Evolutionary conservation across 2,888 invertebrate genomes (phyloP), one percentile per base, ranked within the genome.

Genomic region (Cheilosia urbana): DNA sequence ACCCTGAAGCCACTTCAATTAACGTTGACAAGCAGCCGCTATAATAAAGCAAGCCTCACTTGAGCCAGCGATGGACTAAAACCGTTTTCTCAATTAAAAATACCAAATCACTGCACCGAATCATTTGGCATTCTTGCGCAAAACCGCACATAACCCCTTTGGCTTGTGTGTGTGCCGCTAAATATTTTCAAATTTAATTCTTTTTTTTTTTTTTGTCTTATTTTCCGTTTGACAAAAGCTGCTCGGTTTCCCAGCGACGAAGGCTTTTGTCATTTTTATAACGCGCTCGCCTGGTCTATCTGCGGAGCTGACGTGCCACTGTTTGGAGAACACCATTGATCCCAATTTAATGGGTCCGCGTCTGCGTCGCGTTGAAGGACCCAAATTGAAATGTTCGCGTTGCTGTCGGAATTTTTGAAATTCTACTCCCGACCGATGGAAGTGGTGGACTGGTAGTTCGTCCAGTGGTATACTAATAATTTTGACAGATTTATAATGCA

Each of bases 181-280:
- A 75, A 42, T 75, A 76, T 49, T 69, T 69, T 75, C 11, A 7
- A 17, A 3, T 27, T 47, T 37, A 15, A 15, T 11, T 6, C 24
- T 21, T 21, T 47, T 17, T 30, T 21, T 21, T 37, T 71, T 17
- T 40, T 49, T 63, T 58, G 45, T 78, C 30, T 30, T 30, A 9
- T 30, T 9, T 30, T 9, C 2, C 30, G 9, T 51, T 57, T n/a
- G 24, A 58, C 4, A 62, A 71, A 71, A 63, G 71, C 57, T 55
- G 37, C 40, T 81, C 53, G 55, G 60, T 82, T 77, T 83, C 63
- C 78, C 69, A 37, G 49, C 79, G 73, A 69, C 57, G 78, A 83
- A 73, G 83, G 83, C 79, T 79, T 83, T 83, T 83, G 83, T 79
- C 83, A 83, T 83, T 83, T 73, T 63, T 68, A 83, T 78, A 73